Percentiles rank a stretch among this genome's conserved stretches.
Evolutionary conservation across 2,797 vertebrate species (phyloP).

Genomic region (Hemitrygon akajei): DNA sequence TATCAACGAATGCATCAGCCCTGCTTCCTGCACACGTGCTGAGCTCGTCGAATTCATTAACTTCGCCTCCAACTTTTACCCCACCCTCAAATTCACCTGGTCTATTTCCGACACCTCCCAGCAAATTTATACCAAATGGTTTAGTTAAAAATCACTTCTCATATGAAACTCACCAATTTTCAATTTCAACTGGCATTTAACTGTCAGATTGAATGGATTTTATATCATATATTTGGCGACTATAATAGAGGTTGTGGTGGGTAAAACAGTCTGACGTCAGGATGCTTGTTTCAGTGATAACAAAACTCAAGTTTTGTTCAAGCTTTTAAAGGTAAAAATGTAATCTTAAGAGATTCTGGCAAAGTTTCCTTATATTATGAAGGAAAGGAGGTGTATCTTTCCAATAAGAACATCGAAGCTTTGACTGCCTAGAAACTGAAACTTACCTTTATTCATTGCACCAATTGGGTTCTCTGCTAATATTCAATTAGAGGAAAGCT

Average conservation of each 20-base stretch:
- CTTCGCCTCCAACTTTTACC: too few species aligned
- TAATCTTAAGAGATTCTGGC: not conserved
- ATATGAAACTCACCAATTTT: not conserved
- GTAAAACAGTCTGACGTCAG: not conserved
- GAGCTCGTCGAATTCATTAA: too few species aligned
- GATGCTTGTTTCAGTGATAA: not conserved
- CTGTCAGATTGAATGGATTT: not conserved
- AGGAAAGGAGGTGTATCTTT: not conserved
- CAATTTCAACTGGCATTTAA: not conserved
- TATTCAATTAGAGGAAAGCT: too few species aligned
- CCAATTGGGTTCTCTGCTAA: too few species aligned
- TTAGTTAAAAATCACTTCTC: not conserved
- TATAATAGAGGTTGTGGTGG: not conserved
- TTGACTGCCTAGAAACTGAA: not conserved
- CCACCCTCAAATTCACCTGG: too few species aligned
- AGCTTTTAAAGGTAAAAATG: not conserved
- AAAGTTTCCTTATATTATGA: not conserved
- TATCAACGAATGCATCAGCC: too few species aligned
- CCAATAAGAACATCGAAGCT: not conserved
- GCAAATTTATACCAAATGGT: not conserved
- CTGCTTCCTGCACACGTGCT: too few species aligned
- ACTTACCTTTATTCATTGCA: too few species aligned
- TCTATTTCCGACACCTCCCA: too few species aligned
- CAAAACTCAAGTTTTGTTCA: not conserved
- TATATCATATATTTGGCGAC: not conserved